Evolutionary conservation across 2,113 vertebrate species (phyloP).

Genomic region (Panthera leo): DNA sequence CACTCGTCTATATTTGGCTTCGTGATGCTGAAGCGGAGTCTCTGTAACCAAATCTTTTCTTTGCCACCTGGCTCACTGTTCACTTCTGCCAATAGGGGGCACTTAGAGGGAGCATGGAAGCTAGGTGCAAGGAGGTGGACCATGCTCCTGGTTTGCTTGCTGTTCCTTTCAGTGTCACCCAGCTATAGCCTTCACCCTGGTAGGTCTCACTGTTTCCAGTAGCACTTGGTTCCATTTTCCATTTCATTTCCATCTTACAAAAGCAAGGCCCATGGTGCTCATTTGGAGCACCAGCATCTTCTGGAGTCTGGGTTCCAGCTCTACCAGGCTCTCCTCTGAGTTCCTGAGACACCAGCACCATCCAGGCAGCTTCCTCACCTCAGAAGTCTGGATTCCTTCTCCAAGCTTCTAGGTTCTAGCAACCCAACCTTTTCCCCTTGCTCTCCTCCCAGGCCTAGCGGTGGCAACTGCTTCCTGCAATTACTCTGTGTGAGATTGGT

Average conservation of each 20-base stretch:
- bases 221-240: neutral
- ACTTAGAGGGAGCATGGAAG: neutral
- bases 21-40: neutral
- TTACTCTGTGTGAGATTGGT: neutral
- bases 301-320: neutral
- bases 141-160: fast-evolving
- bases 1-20: neutral
- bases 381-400: neutral
- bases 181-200: neutral
- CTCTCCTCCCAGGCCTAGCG: neutral
- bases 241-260: neutral
- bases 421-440: fast-evolving
- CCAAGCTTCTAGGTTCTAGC: neutral
- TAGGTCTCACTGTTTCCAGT: neutral
- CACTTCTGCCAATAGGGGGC: neutral
- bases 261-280: neutral
- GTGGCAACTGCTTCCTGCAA: neutral
- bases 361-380: neutral
- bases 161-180: neutral
- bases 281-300: neutral
- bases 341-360: neutral
- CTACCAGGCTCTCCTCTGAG: neutral
- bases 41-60: neutral
- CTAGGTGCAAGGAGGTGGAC: neutral
- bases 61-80: too few species aligned